Evolutionary conservation across 2,888 invertebrate genomes (phyloP).

Genomic region (Macropis europaea): DNA sequence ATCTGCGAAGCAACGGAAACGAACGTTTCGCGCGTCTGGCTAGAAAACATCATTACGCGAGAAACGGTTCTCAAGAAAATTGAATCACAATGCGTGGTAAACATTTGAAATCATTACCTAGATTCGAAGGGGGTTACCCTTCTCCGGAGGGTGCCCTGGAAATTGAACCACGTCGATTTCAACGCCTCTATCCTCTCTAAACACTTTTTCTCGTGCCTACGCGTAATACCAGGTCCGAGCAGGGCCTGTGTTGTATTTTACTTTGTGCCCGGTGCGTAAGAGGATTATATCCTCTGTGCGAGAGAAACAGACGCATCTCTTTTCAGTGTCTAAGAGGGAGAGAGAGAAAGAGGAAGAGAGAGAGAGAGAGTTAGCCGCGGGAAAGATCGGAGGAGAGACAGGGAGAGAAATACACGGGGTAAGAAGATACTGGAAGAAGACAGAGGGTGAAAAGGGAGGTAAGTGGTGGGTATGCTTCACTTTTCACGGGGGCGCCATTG

Average conservation of each 20-base stretch:
- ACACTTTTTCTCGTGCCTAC: conserved; percentile 38
- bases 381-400: conserved; percentile 22
- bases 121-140: no score
- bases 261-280: conserved; percentile 78
- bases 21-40: no score
- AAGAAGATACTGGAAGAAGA: conserved; percentile 20
- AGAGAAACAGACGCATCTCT: neutral
- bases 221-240: conserved; percentile 61
- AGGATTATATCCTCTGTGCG: conserved; percentile 74
- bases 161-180: conserved; percentile 4
- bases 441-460: conserved; percentile 55
- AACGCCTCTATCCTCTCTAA: conserved; percentile 1
- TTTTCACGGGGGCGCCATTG: conserved; percentile 77
- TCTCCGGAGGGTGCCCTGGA: no score
- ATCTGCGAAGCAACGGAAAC: neutral
- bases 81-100: no score
- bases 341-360: conserved; percentile 15
- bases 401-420: neutral
- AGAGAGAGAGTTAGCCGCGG: neutral
- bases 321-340: no score
- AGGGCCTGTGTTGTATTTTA: conserved; percentile 70
- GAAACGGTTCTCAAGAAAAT: no score
- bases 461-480: conserved; percentile 77
- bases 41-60: no score
- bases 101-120: no score